A percentile compares a stretch with the other conserved stretches of the same genome.
These are phyloP conservation scores for Martes martes DNA, from an alignment of 2,113 vertebrate species.

Conservation along the genomic window DNA sequence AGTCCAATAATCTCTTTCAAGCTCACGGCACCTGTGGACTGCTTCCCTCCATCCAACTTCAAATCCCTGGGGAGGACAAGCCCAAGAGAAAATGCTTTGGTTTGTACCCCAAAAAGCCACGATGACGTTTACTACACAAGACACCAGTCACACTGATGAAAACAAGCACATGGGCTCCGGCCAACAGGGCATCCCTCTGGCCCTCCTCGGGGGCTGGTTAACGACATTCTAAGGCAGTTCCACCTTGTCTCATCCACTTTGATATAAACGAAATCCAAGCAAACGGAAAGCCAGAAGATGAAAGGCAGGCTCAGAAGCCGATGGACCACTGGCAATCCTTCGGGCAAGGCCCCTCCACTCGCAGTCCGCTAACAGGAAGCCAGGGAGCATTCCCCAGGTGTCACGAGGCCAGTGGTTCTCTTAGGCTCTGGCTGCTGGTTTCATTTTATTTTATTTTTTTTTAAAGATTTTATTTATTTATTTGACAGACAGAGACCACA, in stretches of 20 bases:
- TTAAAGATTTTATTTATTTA: too few species aligned
- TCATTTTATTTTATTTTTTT: neutral
- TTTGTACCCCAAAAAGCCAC: neutral
- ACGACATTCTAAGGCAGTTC: neutral
- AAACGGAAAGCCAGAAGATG: neutral
- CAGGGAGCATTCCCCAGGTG: neutral
- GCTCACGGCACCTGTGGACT: constrained; percentile 91
- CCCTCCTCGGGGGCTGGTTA: neutral
- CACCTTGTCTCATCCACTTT: neutral
- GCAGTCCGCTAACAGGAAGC: fast-evolving
- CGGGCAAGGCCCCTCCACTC: fast-evolving
- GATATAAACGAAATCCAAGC: neutral
- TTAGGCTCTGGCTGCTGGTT: neutral
- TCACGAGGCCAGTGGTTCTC: neutral
- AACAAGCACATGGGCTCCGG: neutral
- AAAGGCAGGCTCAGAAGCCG: neutral
- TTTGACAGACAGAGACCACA: too few species aligned
- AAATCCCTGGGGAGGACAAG: constrained; percentile 88
- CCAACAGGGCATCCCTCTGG: fast-evolving
- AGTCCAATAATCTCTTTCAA: constrained; percentile 96
- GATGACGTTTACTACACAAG: fast-evolving
- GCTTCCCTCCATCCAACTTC: constrained; percentile 93
- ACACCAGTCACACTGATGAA: neutral
- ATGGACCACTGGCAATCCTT: neutral
- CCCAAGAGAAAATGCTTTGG: constrained; percentile 42